These are phyloP conservation scores for Mormyrus iriodes DNA, from an alignment of 2,113 vertebrate genomes.

Conservation along the genomic window DNA sequence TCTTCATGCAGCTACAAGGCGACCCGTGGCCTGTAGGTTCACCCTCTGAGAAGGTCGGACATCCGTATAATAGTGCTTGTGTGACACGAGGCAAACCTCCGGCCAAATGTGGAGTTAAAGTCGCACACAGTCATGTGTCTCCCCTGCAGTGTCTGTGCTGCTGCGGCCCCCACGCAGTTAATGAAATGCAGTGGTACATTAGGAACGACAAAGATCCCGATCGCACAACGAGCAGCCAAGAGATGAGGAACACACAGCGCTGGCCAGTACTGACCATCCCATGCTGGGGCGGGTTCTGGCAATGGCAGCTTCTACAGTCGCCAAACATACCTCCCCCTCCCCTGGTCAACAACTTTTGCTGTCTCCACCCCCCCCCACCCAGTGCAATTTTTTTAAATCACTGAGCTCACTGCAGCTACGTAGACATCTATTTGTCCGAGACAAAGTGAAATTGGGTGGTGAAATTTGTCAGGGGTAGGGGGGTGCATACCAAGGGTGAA, in stretches of 20 bases:
- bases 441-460: not conserved
- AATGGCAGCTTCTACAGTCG: not conserved
- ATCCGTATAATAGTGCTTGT: not conserved
- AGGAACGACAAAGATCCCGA: not conserved
- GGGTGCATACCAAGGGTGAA: not conserved
- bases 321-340: not conserved
- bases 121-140: not conserved
- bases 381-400: not conserved
- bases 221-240: not conserved
- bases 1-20: not conserved
- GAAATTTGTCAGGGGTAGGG: not conserved
- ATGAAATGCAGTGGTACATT: not conserved
- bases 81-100: not conserved
- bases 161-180: not conserved
- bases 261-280: not conserved
- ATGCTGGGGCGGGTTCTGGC: not conserved
- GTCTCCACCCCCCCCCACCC: not conserved
- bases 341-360: not conserved
- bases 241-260: not conserved
- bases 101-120: not conserved
- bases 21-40: not conserved
- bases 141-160: not conserved
- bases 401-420: not conserved
- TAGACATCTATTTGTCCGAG: not conserved
- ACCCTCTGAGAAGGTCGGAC: not conserved